Conservation (phyloP, 2,888 invertebrate species). For the Microctonus hyperodae region DNA sequence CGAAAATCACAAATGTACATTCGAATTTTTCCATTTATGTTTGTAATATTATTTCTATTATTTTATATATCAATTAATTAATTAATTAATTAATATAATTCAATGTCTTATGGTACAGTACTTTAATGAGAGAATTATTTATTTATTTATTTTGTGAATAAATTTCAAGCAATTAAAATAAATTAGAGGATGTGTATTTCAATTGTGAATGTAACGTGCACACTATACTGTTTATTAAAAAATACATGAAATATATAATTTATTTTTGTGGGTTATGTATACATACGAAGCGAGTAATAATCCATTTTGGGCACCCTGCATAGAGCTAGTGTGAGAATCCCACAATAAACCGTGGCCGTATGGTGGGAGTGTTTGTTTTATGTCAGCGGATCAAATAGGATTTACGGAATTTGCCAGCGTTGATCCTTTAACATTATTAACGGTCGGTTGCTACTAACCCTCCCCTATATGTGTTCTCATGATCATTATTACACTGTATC, state of each 20-base stretch:
- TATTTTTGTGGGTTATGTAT: slow-evolving; percentile 14
- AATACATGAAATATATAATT: slow-evolving; percentile 19
- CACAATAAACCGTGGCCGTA: slow-evolving; percentile 34
- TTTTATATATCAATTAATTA: no score
- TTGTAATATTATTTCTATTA: no score
- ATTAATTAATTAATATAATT: no score
- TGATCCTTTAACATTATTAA: slow-evolving; percentile 45
- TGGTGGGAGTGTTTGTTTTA: slow-evolving; percentile 56
- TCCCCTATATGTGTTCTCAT: slow-evolving; percentile 45
- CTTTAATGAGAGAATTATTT: no score
- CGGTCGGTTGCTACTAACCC: slow-evolving; percentile 37
- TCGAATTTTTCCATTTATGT: no score
- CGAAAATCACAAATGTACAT: no score
- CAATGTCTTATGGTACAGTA: no score
- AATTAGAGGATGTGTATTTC: neutral
- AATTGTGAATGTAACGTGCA: no score
- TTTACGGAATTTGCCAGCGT: slow-evolving; percentile 50
- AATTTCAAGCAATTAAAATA: neutral
- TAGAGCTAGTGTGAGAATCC: slow-evolving; percentile 38
- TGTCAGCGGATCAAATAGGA: slow-evolving; percentile 56
- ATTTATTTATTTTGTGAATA: no score
- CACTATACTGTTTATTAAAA: no score
- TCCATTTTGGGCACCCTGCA: slow-evolving; percentile 32
- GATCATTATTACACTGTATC: slow-evolving; percentile 41
- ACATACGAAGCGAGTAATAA: slow-evolving; percentile 26